Evolutionary conservation across 37 sponge, comb jelly and placozoan genomes (phyloP), one percentile per base, ranked within the genome.

Genomic region (Crambe crambe): DNA sequence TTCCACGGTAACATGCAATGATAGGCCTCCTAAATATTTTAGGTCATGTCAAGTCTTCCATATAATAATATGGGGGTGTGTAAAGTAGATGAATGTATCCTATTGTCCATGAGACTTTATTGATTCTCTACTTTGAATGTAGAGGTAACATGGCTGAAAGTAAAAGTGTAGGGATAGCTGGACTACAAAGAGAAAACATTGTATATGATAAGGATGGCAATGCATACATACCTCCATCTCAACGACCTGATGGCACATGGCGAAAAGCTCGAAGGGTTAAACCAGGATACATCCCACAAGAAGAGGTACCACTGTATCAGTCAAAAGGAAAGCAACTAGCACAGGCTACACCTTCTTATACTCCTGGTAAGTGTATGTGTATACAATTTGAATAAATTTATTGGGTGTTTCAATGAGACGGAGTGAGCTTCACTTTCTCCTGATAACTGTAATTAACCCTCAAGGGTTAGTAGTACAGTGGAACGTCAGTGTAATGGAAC

Each of bases 161-260:
- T 31, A 27, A 10, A 35, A 61, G 81, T 58, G 20, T 60, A 18
- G 42, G 77, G 1, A 54, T 18, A 10, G 42, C 79, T 31, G 38
- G 37, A 56, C 9, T 88, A 1, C 40, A 80, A 38, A 30, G 91
- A 32, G 83, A 86, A 56, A 82, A 91, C 56, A 74, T 91, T 58
- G 75, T 91, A n/a, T 82, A 83, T 38, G 86, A 86, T 29, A 65
- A 64, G 12, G 83, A 72, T 64, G 91, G 91, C 15, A 44, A 87
- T 29, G 64, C 84, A 27, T 91, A 74, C 35, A 90, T 94, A 37
- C 91, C 91, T 3, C 82, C 79, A 4, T 74, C 80, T n/a, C 91
- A 91, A 64, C 72, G 95, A 2, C 91, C 93, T 6, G 97, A 96
- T 57, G 97, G 97, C 0, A 88, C 91, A 0, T 93, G 94, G 91